Conservation (phyloP, 2,888 invertebrate genomes). For the Trissoscelio sp. region DNA sequence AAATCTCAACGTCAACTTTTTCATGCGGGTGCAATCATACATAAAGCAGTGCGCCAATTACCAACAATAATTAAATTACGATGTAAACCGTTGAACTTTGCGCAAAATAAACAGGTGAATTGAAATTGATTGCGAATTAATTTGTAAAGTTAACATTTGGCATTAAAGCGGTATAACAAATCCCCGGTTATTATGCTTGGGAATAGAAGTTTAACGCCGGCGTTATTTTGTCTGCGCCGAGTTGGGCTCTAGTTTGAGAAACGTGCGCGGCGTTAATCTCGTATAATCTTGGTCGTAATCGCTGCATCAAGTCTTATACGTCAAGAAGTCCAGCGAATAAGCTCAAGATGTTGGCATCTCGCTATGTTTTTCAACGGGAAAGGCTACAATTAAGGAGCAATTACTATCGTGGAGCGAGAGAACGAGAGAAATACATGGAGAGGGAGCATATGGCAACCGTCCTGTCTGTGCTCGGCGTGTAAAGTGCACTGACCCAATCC, state of each 20-base stretch:
- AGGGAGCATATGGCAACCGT: constrained; percentile 73
- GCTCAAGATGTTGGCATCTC: constrained; percentile 67
- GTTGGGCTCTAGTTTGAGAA: constrained; percentile 65
- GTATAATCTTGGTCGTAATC: constrained; percentile 62
- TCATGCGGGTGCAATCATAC: too few relatives aligned
- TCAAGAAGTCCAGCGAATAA: constrained; percentile 56
- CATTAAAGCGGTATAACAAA: constrained; percentile 50
- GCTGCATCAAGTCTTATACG: constrained; percentile 63
- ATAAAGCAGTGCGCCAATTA: too few relatives aligned
- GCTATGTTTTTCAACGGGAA: constrained; percentile 66
- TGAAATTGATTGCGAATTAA: constrained; percentile 62
- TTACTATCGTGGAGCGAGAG: constrained; percentile 71
- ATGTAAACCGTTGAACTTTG: constrained; percentile 28
- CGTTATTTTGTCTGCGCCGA: constrained; percentile 64
- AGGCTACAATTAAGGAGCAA: constrained; percentile 73
- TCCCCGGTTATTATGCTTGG: constrained; percentile 44
- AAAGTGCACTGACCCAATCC: constrained; percentile 66
- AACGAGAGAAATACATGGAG: constrained; percentile 1
- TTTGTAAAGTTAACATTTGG: constrained; percentile 56
- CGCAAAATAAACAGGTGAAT: constrained; percentile 28
- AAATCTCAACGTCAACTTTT: too few relatives aligned
- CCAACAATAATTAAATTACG: constrained; percentile 26
- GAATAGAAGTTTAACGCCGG: constrained; percentile 55
- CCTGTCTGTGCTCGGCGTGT: constrained; percentile 47
- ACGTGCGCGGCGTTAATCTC: constrained; percentile 69